Conservation (phyloP, 1,140 invertebrate species). For the Andricus grossulariae region DNA sequence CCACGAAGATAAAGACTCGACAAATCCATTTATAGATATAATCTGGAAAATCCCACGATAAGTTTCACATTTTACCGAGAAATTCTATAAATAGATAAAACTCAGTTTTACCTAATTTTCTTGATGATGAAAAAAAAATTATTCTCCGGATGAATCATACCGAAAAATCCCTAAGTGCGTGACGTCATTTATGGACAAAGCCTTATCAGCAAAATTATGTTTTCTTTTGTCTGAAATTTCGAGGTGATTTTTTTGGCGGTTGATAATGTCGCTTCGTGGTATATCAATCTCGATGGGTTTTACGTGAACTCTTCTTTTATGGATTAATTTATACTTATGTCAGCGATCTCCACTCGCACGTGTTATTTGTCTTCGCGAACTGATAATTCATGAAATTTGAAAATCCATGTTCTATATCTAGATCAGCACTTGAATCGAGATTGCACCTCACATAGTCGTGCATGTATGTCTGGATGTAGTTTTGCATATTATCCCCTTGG, state of each 20-base stretch:
- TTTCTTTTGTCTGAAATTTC: conserved; percentile 3
- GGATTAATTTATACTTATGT: not conserved
- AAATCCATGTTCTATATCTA: not conserved
- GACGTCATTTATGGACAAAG: not conserved
- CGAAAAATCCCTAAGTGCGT: not conserved
- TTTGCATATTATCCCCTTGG: conserved; percentile 1
- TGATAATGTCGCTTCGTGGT: conserved; percentile 1
- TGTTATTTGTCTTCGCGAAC: not conserved
- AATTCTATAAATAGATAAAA: too few relatives aligned
- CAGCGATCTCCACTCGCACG: not conserved
- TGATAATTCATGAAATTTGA: not conserved
- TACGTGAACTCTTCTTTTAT: conserved; percentile 4
- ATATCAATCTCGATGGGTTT: conserved; percentile 15
- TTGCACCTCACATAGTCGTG: conserved; percentile 15
- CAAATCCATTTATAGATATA: too few relatives aligned
- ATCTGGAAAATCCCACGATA: too few relatives aligned
- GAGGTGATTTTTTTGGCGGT: not conserved
- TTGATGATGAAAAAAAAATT: too few relatives aligned
- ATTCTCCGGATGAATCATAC: not conserved
- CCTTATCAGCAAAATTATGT: conserved; percentile 1
- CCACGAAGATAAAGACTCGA: not conserved
- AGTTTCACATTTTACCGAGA: too few relatives aligned
- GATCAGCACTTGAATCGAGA: not conserved
- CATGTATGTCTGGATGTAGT: conserved; percentile 20
- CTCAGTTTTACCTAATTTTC: too few relatives aligned